Evolutionary conservation across 1,140 invertebrate species (phyloP).

Genomic region (Drosophila sucinea): DNA sequence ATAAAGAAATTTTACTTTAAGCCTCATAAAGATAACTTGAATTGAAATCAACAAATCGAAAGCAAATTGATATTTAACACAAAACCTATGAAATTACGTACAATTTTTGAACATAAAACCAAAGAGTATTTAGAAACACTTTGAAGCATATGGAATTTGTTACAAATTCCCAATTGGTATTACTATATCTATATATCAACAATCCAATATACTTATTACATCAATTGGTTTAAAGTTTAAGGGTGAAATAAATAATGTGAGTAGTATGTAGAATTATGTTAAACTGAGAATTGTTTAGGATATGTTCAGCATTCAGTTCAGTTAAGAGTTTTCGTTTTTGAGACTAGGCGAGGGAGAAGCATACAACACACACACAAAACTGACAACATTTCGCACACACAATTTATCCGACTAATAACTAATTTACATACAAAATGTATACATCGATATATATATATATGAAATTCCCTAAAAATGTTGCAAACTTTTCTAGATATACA

Average conservation of each 20-base stretch:
- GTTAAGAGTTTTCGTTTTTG: not conserved
- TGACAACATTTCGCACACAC: slow-evolving; percentile 24
- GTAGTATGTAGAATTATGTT: not conserved
- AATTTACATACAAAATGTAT: slow-evolving; percentile 15
- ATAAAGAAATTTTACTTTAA: too few species aligned
- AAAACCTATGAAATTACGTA: too few species aligned
- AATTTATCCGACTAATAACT: slow-evolving; percentile 16
- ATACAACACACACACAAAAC: slow-evolving; percentile 47
- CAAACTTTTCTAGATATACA: slow-evolving; percentile 35
- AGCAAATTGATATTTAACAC: too few species aligned
- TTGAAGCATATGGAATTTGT: not conserved
- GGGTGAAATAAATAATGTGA: slow-evolving; percentile 3
- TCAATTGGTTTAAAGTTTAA: not conserved
- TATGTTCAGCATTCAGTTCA: slow-evolving; percentile 7
- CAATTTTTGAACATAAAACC: too few species aligned
- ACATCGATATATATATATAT: slow-evolving; percentile 26
- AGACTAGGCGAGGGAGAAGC: slow-evolving; percentile 17
- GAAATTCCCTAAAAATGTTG: slow-evolving; percentile 74
- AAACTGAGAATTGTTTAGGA: slow-evolving; percentile 7
- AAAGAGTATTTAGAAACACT: too few species aligned
- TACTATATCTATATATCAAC: not conserved
- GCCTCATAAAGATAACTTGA: too few species aligned
- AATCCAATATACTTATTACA: not conserved
- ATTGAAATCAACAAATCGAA: too few species aligned
- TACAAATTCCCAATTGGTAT: not conserved